Conservation (phyloP, 1,140 invertebrate genomes). For the Drosophila littoralis region DNA sequence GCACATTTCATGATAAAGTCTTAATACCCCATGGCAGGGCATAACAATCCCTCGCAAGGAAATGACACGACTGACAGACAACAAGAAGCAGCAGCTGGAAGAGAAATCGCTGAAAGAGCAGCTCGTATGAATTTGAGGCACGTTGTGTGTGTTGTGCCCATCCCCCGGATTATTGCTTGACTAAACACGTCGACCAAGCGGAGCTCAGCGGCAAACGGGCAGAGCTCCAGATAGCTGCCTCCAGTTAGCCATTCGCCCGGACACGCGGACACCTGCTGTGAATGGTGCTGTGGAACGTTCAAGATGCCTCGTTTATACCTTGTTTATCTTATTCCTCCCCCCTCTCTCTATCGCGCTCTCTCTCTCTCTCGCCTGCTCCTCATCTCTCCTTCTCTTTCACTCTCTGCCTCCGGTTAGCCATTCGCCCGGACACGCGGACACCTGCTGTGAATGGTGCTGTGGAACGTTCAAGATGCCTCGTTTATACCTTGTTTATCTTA, state of each 20-base stretch:
- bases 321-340: constrained; percentile 46
- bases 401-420: no score
- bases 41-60: no score
- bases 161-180: constrained; percentile 28
- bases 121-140: constrained; percentile 49
- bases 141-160: constrained; percentile 23
- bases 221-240: background rate
- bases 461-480: no score
- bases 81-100: constrained; percentile 8
- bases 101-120: constrained; percentile 7
- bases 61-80: constrained; percentile 4
- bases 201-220: background rate
- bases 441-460: no score
- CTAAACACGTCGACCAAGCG: constrained; percentile 15
- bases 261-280: constrained; percentile 51
- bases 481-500: no score
- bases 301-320: constrained; percentile 62
- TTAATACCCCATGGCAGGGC: no score
- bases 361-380: background rate
- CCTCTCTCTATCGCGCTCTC: background rate
- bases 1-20: no score
- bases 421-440: no score
- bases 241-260: constrained; percentile 8
- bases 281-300: constrained; percentile 55
- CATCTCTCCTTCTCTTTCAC: background rate